Evolutionary conservation across 1,140 invertebrate genomes (phyloP).

Genomic region (Cydia pomonella): DNA sequence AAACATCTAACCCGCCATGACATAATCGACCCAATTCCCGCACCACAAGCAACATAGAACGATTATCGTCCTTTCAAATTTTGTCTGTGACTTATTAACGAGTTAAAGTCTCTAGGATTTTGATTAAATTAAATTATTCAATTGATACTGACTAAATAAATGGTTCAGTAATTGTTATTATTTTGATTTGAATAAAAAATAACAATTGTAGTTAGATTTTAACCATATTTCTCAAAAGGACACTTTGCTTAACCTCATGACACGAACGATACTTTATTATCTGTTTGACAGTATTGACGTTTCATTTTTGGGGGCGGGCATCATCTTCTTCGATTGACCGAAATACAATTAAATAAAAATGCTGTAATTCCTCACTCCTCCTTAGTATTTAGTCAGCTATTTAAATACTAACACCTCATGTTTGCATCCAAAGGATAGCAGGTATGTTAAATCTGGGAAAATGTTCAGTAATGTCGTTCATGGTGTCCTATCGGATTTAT

Average conservation of each 20-base stretch:
- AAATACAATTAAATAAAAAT: conserved; percentile 41
- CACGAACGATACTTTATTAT: conserved; percentile 39
- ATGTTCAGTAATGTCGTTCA: not conserved
- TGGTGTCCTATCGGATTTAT: conserved; percentile 47
- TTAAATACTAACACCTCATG: conserved; percentile 44
- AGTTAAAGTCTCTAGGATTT: conserved; percentile 21
- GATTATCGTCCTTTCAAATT: conserved; percentile 45
- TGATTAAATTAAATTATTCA: not conserved
- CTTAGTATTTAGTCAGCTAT: conserved; percentile 44
- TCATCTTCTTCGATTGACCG: conserved; percentile 51
- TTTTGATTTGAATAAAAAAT: no score
- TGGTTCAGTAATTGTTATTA: no score
- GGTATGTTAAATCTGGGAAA: conserved; percentile 37
- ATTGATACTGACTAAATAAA: no score
- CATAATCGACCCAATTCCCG: conserved; percentile 80
- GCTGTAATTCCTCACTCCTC: conserved; percentile 41
- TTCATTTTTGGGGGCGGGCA: conserved; percentile 75
- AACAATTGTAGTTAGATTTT: no score
- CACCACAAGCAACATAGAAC: conserved; percentile 62
- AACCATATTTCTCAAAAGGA: no score
- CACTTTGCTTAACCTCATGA: not conserved
- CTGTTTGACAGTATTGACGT: conserved; percentile 64
- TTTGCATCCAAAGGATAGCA: conserved; percentile 34
- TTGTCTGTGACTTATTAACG: conserved; percentile 44
- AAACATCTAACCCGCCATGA: conserved; percentile 81